Percentiles rank a stretch among this genome's conserved stretches.
Evolutionary conservation across 2,888 invertebrate genomes (phyloP).

Genomic region (Ochropleura plecta): DNA sequence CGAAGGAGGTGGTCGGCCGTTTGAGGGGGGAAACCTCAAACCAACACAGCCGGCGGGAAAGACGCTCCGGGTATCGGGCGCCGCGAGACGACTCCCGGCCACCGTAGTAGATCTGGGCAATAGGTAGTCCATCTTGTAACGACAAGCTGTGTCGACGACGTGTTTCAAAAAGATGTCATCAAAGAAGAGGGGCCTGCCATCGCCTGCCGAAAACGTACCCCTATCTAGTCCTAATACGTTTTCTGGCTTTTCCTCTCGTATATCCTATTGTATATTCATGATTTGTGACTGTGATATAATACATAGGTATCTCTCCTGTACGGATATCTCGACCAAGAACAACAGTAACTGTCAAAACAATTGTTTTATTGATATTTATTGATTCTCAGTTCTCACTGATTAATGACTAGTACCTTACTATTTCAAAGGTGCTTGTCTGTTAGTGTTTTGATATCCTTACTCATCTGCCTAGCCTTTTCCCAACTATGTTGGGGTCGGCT

Average conservation of each 20-base stretch:
- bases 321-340: background rate
- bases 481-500: no score
- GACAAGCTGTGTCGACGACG: no score
- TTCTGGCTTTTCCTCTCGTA: background rate
- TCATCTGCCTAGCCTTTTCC: no score
- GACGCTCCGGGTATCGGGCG: no score
- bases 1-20: no score
- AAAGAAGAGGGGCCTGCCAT: background rate
- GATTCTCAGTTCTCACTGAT: background rate
- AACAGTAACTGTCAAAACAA: slow-evolving; percentile 9
- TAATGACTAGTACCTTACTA: background rate
- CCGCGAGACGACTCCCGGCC: no score
- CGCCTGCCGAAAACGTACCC: background rate
- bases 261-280: background rate
- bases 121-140: no score
- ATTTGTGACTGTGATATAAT: background rate
- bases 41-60: no score
- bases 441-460: no score
- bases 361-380: slow-evolving; percentile 4
- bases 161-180: no score
- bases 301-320: background rate
- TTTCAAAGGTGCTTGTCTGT: background rate
- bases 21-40: no score
- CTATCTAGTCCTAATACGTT: background rate
- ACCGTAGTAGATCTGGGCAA: no score